A percentile compares a stretch with the other conserved stretches of the same genome.
phyloP scores from a whole-genome alignment of 2,113 vertebrate genomes.

The Nannospalax galili region DNA sequence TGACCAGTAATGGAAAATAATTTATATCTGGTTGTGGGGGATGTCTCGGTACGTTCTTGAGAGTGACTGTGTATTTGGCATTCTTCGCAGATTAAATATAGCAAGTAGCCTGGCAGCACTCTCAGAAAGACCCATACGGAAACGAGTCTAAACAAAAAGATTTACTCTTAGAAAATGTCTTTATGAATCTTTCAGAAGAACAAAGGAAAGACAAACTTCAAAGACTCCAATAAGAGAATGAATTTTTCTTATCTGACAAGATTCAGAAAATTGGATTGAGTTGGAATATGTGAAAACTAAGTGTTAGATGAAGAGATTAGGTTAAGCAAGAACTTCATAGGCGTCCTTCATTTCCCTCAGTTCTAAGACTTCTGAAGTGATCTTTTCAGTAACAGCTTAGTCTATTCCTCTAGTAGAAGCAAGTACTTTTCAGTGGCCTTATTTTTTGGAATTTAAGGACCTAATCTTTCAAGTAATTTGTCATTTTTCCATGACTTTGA shows the following conservation, averaged over 20 bases:
- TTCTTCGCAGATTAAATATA: constrained; percentile 41
- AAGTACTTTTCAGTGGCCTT: background rate
- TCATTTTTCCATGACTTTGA: constrained; percentile 49
- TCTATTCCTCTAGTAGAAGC: constrained; percentile 31
- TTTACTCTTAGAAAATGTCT: constrained; percentile 20
- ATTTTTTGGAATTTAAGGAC: constrained; percentile 46
- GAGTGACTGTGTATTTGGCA: background rate
- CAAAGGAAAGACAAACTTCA: background rate
- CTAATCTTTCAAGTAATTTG: constrained; percentile 12
- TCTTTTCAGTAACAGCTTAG: constrained; percentile 50
- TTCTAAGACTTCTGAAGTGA: constrained; percentile 12
- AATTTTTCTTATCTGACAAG: constrained; percentile 29
- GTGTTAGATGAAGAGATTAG: constrained; percentile 31
- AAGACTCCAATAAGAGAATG: constrained; percentile 14
- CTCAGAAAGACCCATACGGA: background rate
- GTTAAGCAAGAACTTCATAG: constrained; percentile 4
- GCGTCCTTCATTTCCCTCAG: constrained; percentile 36
- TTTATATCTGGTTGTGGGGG: background rate
- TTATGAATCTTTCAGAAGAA: constrained; percentile 52
- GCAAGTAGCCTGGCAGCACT: background rate
- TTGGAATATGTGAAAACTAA: constrained; percentile 7
- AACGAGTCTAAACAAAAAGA: constrained; percentile 12
- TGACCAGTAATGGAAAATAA: background rate
- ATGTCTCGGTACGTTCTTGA: background rate
- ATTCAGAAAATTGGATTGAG: constrained; percentile 36